Percentiles rank a stretch among this genome's conserved stretches.
These are phyloP conservation scores for Phalera bucephala DNA, from an alignment of 2,888 invertebrate genomes.

Conservation along the genomic window DNA sequence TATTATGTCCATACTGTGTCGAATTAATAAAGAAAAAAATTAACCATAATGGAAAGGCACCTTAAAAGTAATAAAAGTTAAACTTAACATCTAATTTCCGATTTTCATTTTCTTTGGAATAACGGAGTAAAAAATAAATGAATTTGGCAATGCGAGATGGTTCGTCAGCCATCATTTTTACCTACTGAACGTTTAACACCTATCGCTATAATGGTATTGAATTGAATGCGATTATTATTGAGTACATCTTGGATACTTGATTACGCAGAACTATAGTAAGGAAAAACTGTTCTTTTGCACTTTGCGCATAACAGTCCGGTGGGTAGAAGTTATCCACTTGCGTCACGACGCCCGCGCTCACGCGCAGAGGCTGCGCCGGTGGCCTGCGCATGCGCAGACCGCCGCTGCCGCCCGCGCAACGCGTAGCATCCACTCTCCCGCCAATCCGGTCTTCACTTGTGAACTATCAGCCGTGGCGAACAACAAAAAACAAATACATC, in stretches of 20 bases:
- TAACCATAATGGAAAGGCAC: conserved; percentile 15
- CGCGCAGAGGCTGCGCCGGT: too few relatives aligned
- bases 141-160: conserved; percentile 65
- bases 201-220: conserved; percentile 48
- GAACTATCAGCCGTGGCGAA: not conserved
- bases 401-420: too few relatives aligned
- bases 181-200: conserved; percentile 48
- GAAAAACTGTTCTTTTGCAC: conserved; percentile 28
- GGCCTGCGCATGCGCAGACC: too few relatives aligned
- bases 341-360: too few relatives aligned
- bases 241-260: conserved; percentile 49
- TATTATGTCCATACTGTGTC: conserved; percentile 26
- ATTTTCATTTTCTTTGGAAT: conserved; percentile 73
- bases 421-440: not conserved
- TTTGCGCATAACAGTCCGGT: conserved; percentile 36
- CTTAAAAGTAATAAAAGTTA: conserved; percentile 29
- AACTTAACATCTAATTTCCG: conserved; percentile 62
- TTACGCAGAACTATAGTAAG: conserved; percentile 39
- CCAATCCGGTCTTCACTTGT: not conserved
- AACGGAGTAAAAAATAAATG: conserved; percentile 58
- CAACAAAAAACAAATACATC: not conserved
- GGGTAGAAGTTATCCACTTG: conserved; percentile 34
- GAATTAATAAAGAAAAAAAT: conserved; percentile 3
- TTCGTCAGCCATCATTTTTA: conserved; percentile 52
- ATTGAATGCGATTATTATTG: conserved; percentile 37